Evolutionary conservation across 2,113 vertebrate species (phyloP), one percentile per base, ranked within the genome.

Genomic region (Tursiops truncatus): DNA sequence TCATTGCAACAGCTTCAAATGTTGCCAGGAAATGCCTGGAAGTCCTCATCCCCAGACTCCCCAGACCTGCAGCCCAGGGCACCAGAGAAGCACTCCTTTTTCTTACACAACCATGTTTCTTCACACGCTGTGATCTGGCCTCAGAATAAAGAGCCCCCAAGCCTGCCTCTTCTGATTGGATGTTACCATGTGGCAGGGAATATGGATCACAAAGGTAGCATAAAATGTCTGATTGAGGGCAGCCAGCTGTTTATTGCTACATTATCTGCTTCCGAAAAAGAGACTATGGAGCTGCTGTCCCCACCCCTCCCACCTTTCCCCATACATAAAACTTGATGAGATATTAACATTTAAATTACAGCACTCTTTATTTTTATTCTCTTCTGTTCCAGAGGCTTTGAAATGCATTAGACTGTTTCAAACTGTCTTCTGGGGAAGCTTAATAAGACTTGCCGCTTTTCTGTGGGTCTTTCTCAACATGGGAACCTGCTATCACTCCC

Each of bases 271-370:
- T 93, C 83, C 0, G 44, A 5, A 36, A 97, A 79, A 96, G 87
- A 96, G 10, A 10, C 41, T 1, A 2, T 13, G 4, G 90, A 77
- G 68, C n/a, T 90, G 6, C 9, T 2, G 31, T 67, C 41, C 23
- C 31, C 23, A 36, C 53, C 7, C 70, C 76, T 82, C 91, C 91
- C 41, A 76, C 3, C 20, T n/a, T 79, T 85, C 31, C 9, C 28
- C 21, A 14, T 23, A 93, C 97, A 95, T 97, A 95, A 97, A 98
- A 92, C 79, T 97, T 98, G 98, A 98, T 93, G 93, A 97, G 58
- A 96, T 97, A 97, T 92, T 98, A 98, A 98, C 77, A 98, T 95
- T 94, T 91, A 3, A 98, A 63, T 97, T 97, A 95, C n/a, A 96
- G 31, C 10, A 50, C 50, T 91, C 58, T 97, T 97, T 98, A 92